phyloP scores from a whole-genome alignment of 2,888 invertebrate genomes.

The Gastracanthus pulcherrimus region DNA sequence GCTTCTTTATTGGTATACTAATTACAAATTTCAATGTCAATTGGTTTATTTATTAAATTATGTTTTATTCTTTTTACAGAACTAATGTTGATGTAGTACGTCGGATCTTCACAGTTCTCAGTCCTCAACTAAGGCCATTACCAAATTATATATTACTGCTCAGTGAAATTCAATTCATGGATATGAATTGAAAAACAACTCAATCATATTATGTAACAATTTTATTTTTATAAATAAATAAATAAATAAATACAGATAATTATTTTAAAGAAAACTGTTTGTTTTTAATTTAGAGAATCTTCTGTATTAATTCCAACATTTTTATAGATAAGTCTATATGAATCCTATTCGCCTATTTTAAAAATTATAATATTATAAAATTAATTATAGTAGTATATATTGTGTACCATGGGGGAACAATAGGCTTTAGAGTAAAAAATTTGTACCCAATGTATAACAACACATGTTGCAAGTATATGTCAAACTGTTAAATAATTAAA shows the following conservation, averaged over 20 bases:
- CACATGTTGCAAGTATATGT: too few species aligned
- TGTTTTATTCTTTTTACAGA: slow-evolving; percentile 81
- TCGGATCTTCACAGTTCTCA: slow-evolving; percentile 92
- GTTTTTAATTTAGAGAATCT: neutral
- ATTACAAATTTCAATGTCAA: too few species aligned
- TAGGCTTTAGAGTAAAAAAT: too few species aligned
- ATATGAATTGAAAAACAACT: slow-evolving; percentile 90
- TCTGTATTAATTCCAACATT: neutral
- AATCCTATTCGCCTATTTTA: too few species aligned
- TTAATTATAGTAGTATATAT: too few species aligned
- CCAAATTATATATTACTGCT: slow-evolving; percentile 92
- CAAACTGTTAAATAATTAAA: too few species aligned
- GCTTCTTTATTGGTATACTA: too few species aligned
- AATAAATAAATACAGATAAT: neutral
- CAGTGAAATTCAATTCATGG: slow-evolving; percentile 97
- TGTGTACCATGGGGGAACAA: too few species aligned
- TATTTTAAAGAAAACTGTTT: neutral
- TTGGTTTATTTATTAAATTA: slow-evolving; percentile 15
- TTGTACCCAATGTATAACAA: too few species aligned
- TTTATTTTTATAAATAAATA: slow-evolving; percentile 22
- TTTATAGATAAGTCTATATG: neutral
- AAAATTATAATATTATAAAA: too few species aligned
- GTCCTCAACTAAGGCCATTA: slow-evolving; percentile 95
- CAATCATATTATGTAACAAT: neutral
- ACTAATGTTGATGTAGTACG: slow-evolving; percentile 94